A percentile compares a stretch with the other conserved stretches of the same genome.
Evolutionary conservation across 2,113 vertebrate genomes (phyloP).

Genomic region (Apeltes quadracus): DNA sequence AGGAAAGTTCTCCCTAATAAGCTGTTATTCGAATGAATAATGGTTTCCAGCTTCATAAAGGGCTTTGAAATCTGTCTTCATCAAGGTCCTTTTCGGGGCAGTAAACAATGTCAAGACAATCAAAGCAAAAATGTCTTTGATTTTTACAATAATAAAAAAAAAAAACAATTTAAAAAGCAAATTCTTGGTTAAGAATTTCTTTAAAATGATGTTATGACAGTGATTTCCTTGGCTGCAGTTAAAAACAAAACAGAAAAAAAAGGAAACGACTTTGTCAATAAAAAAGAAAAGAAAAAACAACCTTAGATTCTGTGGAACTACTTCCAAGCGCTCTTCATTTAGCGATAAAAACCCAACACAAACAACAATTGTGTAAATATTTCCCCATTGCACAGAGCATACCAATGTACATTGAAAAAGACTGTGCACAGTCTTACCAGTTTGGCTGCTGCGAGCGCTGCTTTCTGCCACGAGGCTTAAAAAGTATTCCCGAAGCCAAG

Average conservation of each 20-base stretch:
- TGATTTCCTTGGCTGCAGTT: constrained; percentile 20
- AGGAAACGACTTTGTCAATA: not conserved
- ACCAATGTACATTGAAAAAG: constrained; percentile 49
- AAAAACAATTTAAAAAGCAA: constrained; percentile 11
- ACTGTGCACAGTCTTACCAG: constrained; percentile 54
- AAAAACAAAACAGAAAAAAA: not conserved
- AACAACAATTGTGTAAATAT: constrained; percentile 67
- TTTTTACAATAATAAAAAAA: constrained; percentile 28
- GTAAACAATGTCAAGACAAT: constrained; percentile 45
- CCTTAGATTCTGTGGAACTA: constrained; percentile 36
- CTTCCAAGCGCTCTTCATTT: constrained; percentile 46
- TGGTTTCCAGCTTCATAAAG: constrained; percentile 23
- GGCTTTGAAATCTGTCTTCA: constrained; percentile 37
- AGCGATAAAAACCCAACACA: constrained; percentile 46
- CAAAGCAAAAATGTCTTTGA: constrained; percentile 38
- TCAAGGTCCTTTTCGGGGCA: constrained; percentile 41
- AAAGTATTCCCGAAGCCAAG: constrained; percentile 53
- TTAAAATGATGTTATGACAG: constrained; percentile 38
- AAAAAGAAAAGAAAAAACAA: constrained; percentile 6
- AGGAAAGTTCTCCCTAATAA: constrained; percentile 29
- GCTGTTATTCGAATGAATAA: constrained; percentile 19
- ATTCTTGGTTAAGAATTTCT: constrained; percentile 32
- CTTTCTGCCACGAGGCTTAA: constrained; percentile 64
- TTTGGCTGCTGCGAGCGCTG: constrained; percentile 58
- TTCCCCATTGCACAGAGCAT: constrained; percentile 51